Evolutionary conservation across 2,888 invertebrate species (phyloP), one percentile per base, ranked within the genome.

Genomic region (Drosophila helvetica): DNA sequence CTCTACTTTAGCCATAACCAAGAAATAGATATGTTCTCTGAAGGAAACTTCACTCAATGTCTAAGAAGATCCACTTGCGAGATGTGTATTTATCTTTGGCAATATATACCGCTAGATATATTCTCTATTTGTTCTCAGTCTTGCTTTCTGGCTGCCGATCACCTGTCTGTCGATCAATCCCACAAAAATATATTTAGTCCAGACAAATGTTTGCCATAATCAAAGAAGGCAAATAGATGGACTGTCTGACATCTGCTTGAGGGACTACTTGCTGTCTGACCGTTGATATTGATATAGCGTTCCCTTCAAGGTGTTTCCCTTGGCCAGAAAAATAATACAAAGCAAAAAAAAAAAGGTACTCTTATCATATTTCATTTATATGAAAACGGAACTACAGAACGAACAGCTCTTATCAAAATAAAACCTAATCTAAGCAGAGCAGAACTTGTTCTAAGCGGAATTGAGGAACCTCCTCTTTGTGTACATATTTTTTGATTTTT

Each of bases 261-360:
- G 22, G 22, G 22, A 22, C 66, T 58, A 45, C 70, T 57, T 43
- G 17, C 42, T 8, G 15, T 27, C 18, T 10, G 42, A 19, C 50
- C 42, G 22, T 43, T 66, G 9, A 25, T 51, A 30, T 45, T 6
- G 18, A 33, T 25, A 22, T 27, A 48, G 19, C 62, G 27, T 19
- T 12, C 19, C n/a, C n/a, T 65, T 51, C 63, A 64, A 64, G 63
- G 63, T 64, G 63, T 64, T 58, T 63, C 66, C 63, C 63, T 67
- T 66, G 67, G 67, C 43, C 48, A 38, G 38, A 38, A 38, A n/a
- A n/a, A n/a, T n/a, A n/a, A n/a, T n/a, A n/a, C 4, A 12, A 12
- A 12, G 1, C 12, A 5, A 30, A 9, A 63, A 25, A 12, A 64
- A 33, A 25, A 2, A 18, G n/a, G 33, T 12, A 15, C 25, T 15